These are phyloP conservation scores for Agapostemon virescens DNA, from an alignment of 2,888 invertebrate species.

Conservation along the genomic window DNA sequence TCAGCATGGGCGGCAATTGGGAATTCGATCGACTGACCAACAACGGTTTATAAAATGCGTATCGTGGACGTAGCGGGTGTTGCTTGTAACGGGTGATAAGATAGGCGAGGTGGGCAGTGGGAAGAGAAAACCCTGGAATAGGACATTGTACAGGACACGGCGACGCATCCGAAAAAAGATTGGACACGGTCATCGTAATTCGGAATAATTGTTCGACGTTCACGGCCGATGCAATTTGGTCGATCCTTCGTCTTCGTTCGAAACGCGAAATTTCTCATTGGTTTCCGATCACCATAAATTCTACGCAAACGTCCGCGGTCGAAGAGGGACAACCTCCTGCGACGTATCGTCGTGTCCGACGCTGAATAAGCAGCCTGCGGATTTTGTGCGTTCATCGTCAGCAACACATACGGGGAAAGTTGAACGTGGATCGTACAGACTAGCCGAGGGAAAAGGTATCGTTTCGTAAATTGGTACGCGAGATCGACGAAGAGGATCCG, in stretches of 20 bases:
- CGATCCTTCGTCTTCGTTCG: neutral
- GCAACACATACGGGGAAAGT: neutral
- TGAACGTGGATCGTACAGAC: neutral
- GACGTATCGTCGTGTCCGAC: too few relatives aligned
- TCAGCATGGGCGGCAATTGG: constrained; percentile 13
- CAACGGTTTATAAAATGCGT: constrained; percentile 38
- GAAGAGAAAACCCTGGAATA: constrained; percentile 60
- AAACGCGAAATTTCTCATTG: neutral
- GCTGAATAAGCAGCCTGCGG: neutral
- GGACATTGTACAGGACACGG: constrained; percentile 38
- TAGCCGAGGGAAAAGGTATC: neutral
- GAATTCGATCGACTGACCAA: constrained; percentile 31
- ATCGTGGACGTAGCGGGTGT: constrained; percentile 19
- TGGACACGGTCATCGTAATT: constrained; percentile 48
- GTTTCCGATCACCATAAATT: neutral
- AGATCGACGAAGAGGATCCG: neutral
- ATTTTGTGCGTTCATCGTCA: neutral
- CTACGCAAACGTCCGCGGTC: neutral
- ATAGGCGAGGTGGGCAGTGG: constrained; percentile 60
- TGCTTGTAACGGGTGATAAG: constrained; percentile 31
- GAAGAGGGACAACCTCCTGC: neutral
- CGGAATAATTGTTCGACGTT: constrained; percentile 47
- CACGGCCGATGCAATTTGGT: neutral
- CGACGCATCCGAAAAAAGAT: constrained; percentile 31
- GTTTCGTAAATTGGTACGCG: neutral